Conservation (phyloP, 2,113 vertebrate species). For the Rhineura floridana region DNA sequence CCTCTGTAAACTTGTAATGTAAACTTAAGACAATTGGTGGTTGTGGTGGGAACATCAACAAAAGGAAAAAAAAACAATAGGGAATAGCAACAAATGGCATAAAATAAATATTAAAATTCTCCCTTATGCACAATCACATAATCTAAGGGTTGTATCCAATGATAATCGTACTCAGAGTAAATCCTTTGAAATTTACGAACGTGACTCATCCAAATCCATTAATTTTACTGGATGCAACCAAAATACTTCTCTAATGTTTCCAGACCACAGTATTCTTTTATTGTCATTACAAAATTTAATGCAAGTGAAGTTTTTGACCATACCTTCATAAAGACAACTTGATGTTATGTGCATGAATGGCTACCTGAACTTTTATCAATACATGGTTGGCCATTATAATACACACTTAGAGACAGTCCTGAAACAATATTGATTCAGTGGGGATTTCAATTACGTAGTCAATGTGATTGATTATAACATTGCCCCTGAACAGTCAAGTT, state of each 20-base stretch:
- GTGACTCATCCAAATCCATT: too few relatives aligned
- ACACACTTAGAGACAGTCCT: neutral
- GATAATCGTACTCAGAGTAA: too few relatives aligned
- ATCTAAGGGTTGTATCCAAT: neutral
- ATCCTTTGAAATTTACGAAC: too few relatives aligned
- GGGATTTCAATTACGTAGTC: slow-evolving; percentile 2
- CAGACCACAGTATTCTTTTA: neutral
- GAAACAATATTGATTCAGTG: neutral
- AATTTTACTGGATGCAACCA: too few relatives aligned
- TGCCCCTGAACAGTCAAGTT: neutral
- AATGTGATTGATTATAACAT: neutral
- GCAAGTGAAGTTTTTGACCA: neutral
- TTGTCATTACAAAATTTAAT: neutral
- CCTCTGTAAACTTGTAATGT: neutral
- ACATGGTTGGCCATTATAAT: neutral
- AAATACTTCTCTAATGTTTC: neutral
- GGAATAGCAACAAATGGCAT: neutral
- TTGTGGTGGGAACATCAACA: neutral
- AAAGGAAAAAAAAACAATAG: neutral
- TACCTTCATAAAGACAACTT: neutral
- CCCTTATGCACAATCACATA: neutral
- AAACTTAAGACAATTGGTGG: neutral
- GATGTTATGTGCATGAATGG: neutral
- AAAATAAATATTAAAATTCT: neutral
- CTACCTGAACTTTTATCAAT: slow-evolving; percentile 1